These are phyloP conservation scores for Platysternon megacephalum DNA, from an alignment of 2,113 vertebrate species.

Conservation along the genomic window DNA sequence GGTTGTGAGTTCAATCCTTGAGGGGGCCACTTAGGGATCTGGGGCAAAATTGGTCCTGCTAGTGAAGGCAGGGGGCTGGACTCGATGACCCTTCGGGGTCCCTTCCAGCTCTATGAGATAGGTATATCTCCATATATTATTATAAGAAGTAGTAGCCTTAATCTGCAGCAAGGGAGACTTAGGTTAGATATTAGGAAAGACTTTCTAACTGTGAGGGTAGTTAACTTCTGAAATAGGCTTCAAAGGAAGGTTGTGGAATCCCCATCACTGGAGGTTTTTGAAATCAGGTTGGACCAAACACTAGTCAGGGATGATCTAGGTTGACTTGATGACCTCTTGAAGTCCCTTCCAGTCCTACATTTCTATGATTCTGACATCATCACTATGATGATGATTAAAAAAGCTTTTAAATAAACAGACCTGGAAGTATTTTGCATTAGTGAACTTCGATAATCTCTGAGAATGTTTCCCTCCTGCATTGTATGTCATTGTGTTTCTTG, in stretches of 20 bases:
- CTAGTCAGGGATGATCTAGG: not conserved
- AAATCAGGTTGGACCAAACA: not conserved
- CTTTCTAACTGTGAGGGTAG: not conserved
- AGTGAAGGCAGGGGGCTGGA: too few species aligned
- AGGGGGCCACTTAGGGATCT: too few species aligned
- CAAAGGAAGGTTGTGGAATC: not conserved
- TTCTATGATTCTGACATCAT: not conserved
- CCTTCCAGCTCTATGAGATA: too few species aligned
- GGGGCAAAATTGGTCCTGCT: too few species aligned
- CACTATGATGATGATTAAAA: not conserved
- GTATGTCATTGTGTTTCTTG: not conserved
- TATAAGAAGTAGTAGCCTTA: not conserved
- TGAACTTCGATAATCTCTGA: not conserved
- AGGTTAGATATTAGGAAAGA: not conserved
- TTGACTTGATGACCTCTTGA: not conserved
- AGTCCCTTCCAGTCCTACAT: not conserved
- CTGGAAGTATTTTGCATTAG: not conserved
- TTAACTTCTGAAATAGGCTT: not conserved
- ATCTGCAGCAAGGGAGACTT: not conserved
- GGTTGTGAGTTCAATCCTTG: too few species aligned
- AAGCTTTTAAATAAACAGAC: not conserved
- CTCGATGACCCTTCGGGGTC: too few species aligned
- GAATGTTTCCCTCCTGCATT: not conserved
- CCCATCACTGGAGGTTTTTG: not conserved
- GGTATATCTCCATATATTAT: too few species aligned